These are phyloP conservation scores for Diplodus sargus DNA, from an alignment of 2,797 vertebrate genomes.

Conservation along the genomic window DNA sequence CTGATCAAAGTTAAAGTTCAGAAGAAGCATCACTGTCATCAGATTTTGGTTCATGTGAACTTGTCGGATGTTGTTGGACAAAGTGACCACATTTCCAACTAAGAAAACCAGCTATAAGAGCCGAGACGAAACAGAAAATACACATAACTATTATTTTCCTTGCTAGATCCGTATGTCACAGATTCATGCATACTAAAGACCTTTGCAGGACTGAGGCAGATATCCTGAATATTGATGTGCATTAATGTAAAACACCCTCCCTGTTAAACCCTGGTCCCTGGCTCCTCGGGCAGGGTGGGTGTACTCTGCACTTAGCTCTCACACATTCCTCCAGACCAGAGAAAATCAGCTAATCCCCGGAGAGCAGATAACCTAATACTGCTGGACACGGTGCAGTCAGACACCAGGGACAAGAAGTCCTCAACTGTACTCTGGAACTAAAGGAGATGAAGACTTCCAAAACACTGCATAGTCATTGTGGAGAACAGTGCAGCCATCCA, in stretches of 20 bases:
- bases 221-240: conserved; percentile 37
- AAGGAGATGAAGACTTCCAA: conserved; percentile 17
- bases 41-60: neutral
- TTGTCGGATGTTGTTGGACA: too few species aligned
- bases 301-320: conserved; percentile 41
- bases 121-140: too few species aligned
- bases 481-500: neutral
- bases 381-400: conserved; percentile 46
- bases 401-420: conserved; percentile 25
- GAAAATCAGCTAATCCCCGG: conserved; percentile 68
- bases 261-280: neutral
- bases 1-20: too few species aligned
- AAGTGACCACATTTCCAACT: too few species aligned
- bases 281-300: conserved; percentile 6
- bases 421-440: conserved; percentile 19
- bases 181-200: neutral
- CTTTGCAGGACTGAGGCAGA: neutral
- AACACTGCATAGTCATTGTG: neutral
- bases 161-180: neutral
- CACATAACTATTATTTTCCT: neutral
- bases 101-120: too few species aligned
- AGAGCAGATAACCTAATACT: conserved; percentile 57
- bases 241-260: conserved; percentile 28
- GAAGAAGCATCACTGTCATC: neutral
- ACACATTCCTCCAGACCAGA: conserved; percentile 68